A percentile compares a stretch with the other conserved stretches of the same genome.
phyloP scores from a whole-genome alignment of 2,888 invertebrate species.

The Nymphalis polychloros region DNA sequence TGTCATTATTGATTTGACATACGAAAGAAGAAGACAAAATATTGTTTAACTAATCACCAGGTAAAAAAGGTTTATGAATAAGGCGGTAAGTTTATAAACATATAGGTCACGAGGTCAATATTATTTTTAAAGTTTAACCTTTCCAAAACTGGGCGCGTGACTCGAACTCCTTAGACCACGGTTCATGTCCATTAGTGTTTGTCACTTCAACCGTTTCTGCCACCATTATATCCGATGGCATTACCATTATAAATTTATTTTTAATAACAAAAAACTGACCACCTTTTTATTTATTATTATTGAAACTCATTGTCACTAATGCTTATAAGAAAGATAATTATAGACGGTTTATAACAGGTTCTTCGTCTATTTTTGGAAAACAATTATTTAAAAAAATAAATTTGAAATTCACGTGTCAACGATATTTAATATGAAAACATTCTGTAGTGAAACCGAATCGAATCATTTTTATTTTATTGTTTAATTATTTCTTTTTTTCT shows the following conservation, averaged over 20 bases:
- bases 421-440: conserved; percentile 1
- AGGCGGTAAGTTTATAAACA: too few relatives aligned
- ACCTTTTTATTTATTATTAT: too few relatives aligned
- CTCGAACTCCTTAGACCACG: conserved; percentile 64
- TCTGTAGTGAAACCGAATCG: not conserved
- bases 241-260: conserved; percentile 32
- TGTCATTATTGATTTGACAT: too few relatives aligned
- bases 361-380: too few relatives aligned
- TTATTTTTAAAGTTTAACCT: conserved; percentile 46
- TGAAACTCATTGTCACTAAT: too few relatives aligned
- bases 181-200: conserved; percentile 20
- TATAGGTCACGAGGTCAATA: not conserved
- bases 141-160: conserved; percentile 65
- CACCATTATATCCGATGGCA: conserved; percentile 23
- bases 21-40: too few relatives aligned
- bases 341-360: too few relatives aligned
- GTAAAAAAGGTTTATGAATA: too few relatives aligned
- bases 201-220: conserved; percentile 12
- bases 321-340: too few relatives aligned
- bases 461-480: not conserved
- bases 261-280: too few relatives aligned
- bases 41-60: too few relatives aligned
- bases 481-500: too few relatives aligned
- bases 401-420: not conserved
- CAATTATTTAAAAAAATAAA: not conserved